A percentile compares a stretch with the other conserved stretches of the same genome.
phyloP scores from a whole-genome alignment of 2,113 vertebrate genomes.

The Phrynosoma platyrhinos region DNA sequence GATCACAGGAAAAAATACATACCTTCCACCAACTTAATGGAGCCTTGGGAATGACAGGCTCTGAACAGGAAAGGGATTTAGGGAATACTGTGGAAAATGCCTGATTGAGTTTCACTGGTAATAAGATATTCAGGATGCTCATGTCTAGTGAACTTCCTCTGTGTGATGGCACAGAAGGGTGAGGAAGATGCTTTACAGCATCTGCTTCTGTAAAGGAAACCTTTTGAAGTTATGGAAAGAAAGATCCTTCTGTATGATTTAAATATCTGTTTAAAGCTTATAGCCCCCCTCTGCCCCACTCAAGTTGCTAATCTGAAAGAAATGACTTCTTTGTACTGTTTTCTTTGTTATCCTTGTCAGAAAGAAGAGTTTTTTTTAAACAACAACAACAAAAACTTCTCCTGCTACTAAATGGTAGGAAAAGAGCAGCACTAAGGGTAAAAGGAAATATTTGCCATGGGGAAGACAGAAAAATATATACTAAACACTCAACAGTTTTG shows the following conservation, averaged over 20 bases:
- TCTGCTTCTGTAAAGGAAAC: background rate
- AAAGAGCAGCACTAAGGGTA: background rate
- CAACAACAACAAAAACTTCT: background rate
- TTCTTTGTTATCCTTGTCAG: background rate
- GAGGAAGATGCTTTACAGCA: background rate
- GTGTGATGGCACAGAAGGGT: rapidly evolving
- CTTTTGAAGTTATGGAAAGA: background rate
- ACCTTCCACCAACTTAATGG: rapidly evolving
- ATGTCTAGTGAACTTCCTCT: rapidly evolving
- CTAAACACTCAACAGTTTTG: background rate
- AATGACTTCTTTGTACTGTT: background rate
- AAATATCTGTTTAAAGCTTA: background rate
- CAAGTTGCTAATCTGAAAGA: background rate
- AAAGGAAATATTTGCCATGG: background rate
- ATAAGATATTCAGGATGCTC: rapidly evolving
- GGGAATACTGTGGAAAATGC: conserved; percentile 6
- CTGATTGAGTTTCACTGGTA: background rate
- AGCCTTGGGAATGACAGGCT: rapidly evolving
- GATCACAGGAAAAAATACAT: rapidly evolving
- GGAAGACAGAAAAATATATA: background rate
- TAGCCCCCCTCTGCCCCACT: background rate
- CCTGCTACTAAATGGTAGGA: background rate
- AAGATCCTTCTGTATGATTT: rapidly evolving
- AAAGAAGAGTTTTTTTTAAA: background rate
- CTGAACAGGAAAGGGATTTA: background rate